Evolutionary conservation across 64 coral and sea anemone genomes (phyloP).

Genomic region (Pocillopora verrucosa): DNA sequence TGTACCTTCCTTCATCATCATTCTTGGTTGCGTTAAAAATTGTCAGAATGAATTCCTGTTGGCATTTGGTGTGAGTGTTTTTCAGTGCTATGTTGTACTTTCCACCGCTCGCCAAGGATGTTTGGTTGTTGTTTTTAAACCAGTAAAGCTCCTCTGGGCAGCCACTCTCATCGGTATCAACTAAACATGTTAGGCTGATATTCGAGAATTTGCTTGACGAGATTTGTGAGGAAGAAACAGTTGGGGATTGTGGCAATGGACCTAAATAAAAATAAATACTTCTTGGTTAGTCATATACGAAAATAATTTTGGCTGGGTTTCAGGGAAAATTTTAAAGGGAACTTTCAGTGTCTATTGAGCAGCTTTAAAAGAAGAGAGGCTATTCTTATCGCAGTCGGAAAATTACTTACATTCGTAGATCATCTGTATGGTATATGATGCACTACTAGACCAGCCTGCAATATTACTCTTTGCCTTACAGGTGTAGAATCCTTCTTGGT

Average conservation of each 20-base stretch:
- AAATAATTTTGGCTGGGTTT: background rate
- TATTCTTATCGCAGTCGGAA: background rate
- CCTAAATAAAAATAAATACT: background rate
- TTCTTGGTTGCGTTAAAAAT: background rate
- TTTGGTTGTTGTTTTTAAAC: background rate
- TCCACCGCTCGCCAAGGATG: too few species aligned
- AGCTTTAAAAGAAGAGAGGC: background rate
- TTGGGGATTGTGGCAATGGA: background rate
- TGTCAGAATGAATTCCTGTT: background rate
- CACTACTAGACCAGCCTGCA: background rate
- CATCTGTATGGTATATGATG: background rate
- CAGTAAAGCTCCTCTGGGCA: background rate
- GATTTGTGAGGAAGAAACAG: background rate
- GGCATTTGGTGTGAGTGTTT: background rate
- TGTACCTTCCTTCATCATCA: background rate
- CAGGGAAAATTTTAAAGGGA: too few species aligned
- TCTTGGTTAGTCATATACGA: background rate
- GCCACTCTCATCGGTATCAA: background rate
- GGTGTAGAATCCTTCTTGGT: background rate
- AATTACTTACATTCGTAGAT: background rate
- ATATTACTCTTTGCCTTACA: background rate
- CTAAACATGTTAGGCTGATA: background rate
- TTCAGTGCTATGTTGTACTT: background rate
- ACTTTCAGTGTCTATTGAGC: background rate
- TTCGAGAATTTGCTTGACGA: background rate